phyloP scores from a whole-genome alignment of 1,140 invertebrate species.

The Macrobrachium rosenbergii region DNA sequence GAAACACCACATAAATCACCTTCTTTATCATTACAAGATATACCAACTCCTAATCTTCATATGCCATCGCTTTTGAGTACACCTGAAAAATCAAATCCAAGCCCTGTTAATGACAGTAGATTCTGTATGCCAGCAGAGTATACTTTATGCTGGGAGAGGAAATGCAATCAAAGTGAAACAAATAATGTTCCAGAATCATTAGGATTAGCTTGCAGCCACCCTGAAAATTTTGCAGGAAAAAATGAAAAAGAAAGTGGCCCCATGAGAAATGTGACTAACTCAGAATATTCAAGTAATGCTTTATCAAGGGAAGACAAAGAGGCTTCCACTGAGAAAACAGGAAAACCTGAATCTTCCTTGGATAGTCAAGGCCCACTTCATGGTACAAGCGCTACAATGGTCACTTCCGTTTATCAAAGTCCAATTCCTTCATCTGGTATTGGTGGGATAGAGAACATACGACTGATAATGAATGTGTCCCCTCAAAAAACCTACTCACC shows the following conservation, averaged over 20 bases:
- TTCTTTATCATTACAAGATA: not conserved
- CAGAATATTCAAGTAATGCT: not conserved
- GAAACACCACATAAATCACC: constrained; percentile 7
- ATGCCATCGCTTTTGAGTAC: constrained; percentile 27
- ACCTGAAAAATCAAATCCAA: constrained; percentile 9
- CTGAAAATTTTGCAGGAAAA: no score
- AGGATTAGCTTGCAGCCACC: no score
- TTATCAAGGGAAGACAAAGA: not conserved
- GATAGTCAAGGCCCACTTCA: not conserved
- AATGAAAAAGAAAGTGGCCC: not conserved
- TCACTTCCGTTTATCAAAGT: constrained; percentile 47
- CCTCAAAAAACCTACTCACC: not conserved
- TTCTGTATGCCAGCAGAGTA: no score
- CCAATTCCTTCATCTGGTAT: constrained; percentile 30
- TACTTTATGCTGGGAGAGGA: no score
- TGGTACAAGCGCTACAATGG: constrained; percentile 14
- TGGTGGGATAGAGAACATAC: not conserved
- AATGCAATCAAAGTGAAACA: no score
- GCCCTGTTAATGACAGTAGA: no score
- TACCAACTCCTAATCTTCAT: not conserved
- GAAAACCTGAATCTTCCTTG: not conserved
- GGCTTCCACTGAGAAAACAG: not conserved
- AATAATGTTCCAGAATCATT: no score
- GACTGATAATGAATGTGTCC: constrained; percentile 2
- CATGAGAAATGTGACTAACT: not conserved